Percentiles rank a stretch among this genome's conserved stretches.
Conservation (phyloP, 2,888 invertebrate species). For the Meghimatium bilineatum region DNA sequence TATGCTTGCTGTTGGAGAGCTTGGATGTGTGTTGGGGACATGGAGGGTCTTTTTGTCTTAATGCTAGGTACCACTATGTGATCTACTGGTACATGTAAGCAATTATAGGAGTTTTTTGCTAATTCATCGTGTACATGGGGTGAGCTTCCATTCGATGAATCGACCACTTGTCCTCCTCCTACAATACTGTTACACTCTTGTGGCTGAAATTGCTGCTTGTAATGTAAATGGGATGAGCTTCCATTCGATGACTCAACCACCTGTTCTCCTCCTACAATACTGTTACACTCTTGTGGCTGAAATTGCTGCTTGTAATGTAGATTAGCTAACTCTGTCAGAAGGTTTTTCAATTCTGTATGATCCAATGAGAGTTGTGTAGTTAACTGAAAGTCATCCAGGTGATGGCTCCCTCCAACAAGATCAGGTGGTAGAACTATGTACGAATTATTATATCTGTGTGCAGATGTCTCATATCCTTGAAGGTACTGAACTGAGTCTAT, state of each 20-base stretch:
- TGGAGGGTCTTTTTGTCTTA: constrained; percentile 89
- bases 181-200: constrained; percentile 18
- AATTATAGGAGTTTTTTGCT: not conserved
- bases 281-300: constrained; percentile 36
- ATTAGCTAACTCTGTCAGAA: constrained; percentile 39
- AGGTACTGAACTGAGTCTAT: constrained; percentile 68
- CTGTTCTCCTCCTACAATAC: not conserved
- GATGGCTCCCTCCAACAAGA: not conserved
- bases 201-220: constrained; percentile 38
- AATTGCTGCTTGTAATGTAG: constrained; percentile 33
- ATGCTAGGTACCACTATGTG: constrained; percentile 85
- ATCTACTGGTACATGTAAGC: not conserved
- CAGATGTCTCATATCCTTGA: constrained; percentile 62
- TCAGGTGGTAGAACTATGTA: constrained; percentile 32
- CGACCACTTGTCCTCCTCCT: not conserved
- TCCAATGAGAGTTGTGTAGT: constrained; percentile 55
- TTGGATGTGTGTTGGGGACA: constrained; percentile 96
- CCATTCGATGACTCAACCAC: not conserved
- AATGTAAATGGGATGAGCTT: not conserved
- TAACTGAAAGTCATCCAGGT: constrained; percentile 55
- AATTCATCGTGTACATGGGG: constrained; percentile 2
- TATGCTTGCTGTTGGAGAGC: constrained; percentile 94
- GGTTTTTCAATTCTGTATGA: constrained; percentile 14
- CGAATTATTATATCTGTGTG: constrained; percentile 53
- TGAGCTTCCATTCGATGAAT: not conserved